These are phyloP conservation scores for Tolmerus cingulatus DNA, from an alignment of 2,888 invertebrate species.

Conservation along the genomic window DNA sequence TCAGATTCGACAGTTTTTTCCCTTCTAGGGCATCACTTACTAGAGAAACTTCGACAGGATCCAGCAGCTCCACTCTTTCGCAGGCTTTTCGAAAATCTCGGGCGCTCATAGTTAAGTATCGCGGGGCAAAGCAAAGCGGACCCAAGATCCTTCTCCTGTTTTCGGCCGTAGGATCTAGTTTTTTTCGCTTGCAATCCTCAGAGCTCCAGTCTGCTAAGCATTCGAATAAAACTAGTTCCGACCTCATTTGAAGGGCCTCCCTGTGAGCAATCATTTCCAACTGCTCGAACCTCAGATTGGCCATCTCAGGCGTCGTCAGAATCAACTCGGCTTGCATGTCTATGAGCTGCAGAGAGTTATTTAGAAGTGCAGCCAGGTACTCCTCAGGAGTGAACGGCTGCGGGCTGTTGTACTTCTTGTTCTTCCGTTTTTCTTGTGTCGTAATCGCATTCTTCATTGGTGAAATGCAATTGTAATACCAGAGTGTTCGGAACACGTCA, in stretches of 20 bases:
- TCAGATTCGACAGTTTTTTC: conserved; percentile 60
- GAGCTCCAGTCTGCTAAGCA: conserved; percentile 62
- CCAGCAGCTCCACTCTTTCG: conserved; percentile 60
- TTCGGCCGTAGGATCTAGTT: conserved; percentile 58
- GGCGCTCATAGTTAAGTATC: conserved; percentile 58
- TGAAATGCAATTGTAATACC: conserved; percentile 62
- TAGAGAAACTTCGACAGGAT: conserved; percentile 58
- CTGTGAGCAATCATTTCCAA: conserved; percentile 62
- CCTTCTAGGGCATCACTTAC: conserved; percentile 59
- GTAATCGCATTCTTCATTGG: conserved; percentile 55
- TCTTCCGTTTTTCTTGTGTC: conserved; percentile 53
- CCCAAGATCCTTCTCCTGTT: conserved; percentile 62
- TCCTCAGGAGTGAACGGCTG: conserved; percentile 63
- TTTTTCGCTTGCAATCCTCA: conserved; percentile 60
- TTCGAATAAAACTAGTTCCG: conserved; percentile 60
- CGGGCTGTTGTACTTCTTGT: conserved; percentile 50
- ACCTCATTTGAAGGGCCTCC: conserved; percentile 59
- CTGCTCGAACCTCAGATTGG: conserved; percentile 61
- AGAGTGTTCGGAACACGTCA: conserved; percentile 61
- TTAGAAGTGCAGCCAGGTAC: conserved; percentile 60
- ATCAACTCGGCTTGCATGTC: conserved; percentile 63
- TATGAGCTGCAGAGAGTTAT: conserved; percentile 61
- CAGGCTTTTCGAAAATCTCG: conserved; percentile 60
- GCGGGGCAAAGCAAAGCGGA: conserved; percentile 60
- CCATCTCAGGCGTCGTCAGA: conserved; percentile 58